Percentiles rank a stretch among this genome's conserved stretches.
Evolutionary conservation across 2,888 invertebrate genomes (phyloP).

Genomic region (Hartigia nigra): DNA sequence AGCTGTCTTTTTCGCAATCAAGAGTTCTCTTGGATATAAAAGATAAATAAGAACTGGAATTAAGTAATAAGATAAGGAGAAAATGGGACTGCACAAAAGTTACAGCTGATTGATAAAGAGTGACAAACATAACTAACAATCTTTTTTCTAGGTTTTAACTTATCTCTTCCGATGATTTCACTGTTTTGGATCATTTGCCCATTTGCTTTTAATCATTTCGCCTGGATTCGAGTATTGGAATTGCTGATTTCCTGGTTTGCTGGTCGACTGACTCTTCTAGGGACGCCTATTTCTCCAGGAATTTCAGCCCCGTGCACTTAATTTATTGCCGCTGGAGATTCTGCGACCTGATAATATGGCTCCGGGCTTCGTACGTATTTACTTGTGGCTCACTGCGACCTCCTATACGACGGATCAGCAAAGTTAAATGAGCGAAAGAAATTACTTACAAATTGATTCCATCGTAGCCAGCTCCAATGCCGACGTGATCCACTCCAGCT

Average conservation of each 20-base stretch:
- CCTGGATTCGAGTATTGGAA: too few species aligned
- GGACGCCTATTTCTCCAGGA: not conserved
- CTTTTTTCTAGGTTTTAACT: not conserved
- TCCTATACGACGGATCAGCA: not conserved
- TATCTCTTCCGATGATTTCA: not conserved
- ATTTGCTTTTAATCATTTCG: not conserved
- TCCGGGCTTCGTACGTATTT: not conserved
- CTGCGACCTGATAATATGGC: not conserved
- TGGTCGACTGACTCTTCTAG: not conserved
- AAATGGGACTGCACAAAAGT: not conserved
- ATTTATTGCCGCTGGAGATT: not conserved
- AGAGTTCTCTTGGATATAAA: not conserved
- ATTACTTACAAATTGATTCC: slow-evolving; percentile 90
- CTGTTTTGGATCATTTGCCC: not conserved
- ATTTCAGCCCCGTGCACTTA: not conserved
- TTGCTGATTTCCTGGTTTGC: not conserved
- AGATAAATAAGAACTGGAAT: not conserved
- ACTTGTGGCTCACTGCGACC: not conserved
- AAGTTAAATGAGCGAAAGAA: slow-evolving; percentile 5
- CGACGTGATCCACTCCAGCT: slow-evolving; percentile 89
- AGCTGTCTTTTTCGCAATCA: not conserved
- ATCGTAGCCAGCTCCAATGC: slow-evolving; percentile 89
- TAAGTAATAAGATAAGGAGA: not conserved
- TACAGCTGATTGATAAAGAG: not conserved
- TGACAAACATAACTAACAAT: not conserved